Conservation (phyloP, 2,888 invertebrate species). For the Melanostoma mellinum region DNA sequence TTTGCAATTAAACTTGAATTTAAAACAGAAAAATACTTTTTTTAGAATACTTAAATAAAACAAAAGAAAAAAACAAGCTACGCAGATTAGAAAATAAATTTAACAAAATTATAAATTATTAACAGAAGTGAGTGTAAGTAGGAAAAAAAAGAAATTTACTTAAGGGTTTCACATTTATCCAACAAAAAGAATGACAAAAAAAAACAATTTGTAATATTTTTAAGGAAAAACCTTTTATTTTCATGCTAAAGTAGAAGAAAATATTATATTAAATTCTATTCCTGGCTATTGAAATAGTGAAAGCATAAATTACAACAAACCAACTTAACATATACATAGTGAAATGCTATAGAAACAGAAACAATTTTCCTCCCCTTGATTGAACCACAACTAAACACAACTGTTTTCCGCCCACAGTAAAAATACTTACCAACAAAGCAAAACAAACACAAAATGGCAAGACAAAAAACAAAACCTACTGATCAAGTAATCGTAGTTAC, state of each 20-base stretch:
- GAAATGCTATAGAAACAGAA: conserved; percentile 52
- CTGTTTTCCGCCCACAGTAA: conserved; percentile 73
- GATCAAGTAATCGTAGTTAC: conserved; percentile 41
- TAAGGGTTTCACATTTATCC: conserved; percentile 65
- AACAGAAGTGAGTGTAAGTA: conserved; percentile 58
- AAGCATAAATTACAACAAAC: conserved; percentile 25
- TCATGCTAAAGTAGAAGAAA: conserved; percentile 39
- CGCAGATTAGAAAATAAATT: conserved; percentile 56
- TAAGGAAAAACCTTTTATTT: conserved; percentile 53
- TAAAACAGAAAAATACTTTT: conserved; percentile 21
- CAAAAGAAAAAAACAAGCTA: conserved; percentile 7
- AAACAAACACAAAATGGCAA: conserved; percentile 54
- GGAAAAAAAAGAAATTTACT: conserved; percentile 38
- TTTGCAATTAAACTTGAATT: conserved; percentile 35
- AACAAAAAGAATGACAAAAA: conserved; percentile 54
- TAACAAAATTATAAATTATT: conserved; percentile 20
- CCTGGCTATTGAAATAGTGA: conserved; percentile 52
- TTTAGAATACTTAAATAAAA: conserved; percentile 22
- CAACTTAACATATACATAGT: conserved; percentile 37
- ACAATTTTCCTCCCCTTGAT: conserved; percentile 72
- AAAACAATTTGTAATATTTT: conserved; percentile 75
- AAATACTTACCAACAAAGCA: conserved; percentile 1
- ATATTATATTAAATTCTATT: conserved; percentile 31
- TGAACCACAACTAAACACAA: conserved; percentile 54
- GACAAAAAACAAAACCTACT: conserved; percentile 44